Evolutionary conservation across 2,888 invertebrate genomes (phyloP).

Genomic region (Sturmia bella): DNA sequence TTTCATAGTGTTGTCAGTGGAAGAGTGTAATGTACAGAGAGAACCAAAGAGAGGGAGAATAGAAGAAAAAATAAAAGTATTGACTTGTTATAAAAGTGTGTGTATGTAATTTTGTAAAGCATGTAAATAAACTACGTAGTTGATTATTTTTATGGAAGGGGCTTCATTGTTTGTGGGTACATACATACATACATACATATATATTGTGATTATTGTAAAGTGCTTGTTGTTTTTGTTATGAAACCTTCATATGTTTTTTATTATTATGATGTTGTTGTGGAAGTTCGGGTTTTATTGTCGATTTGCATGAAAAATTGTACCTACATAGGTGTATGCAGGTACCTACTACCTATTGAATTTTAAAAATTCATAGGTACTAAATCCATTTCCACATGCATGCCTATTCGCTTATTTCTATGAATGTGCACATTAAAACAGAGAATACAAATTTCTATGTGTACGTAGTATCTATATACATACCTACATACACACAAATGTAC

Average conservation of each 20-base stretch:
- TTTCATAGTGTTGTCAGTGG: conserved; percentile 14
- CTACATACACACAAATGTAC: no score
- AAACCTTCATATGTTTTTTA: conserved; percentile 58
- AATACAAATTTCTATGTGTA: no score
- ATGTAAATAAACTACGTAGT: conserved; percentile 63
- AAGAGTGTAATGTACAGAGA: conserved; percentile 18
- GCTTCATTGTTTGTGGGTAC: conserved; percentile 35
- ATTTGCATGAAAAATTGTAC: background rate
- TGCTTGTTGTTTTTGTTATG: conserved; percentile 41
- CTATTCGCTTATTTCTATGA: no score
- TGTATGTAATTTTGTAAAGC: conserved; percentile 2
- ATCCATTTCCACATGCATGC: no score
- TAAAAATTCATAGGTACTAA: no score
- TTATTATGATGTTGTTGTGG: conserved; percentile 30
- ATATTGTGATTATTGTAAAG: conserved; percentile 19
- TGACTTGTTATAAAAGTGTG: background rate
- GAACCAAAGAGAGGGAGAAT: conserved; percentile 17
- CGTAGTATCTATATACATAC: no score
- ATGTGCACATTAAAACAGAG: no score
- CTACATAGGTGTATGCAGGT: background rate
- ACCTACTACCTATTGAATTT: no score
- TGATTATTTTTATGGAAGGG: conserved; percentile 33
- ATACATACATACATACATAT: no score
- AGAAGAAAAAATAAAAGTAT: background rate
- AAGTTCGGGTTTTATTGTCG: conserved; percentile 14